Evolutionary conservation across 2,888 invertebrate species (phyloP).

Genomic region (Caenorhabditis panamensis): DNA sequence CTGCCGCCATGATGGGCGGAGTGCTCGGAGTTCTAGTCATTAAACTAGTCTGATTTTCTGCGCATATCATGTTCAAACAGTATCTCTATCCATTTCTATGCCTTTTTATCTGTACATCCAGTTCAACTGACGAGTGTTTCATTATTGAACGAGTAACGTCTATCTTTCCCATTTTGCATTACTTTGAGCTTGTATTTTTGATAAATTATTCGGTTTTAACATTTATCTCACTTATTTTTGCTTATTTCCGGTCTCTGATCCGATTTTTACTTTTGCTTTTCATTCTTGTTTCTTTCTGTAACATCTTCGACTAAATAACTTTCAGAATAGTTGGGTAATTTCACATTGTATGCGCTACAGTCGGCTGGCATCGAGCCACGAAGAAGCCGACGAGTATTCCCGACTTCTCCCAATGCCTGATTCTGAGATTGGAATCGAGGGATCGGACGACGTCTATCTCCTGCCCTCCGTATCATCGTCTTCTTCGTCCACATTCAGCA

Average conservation of each 20-base stretch:
- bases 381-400: slow-evolving; percentile 71
- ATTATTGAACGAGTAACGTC: slow-evolving; percentile 24
- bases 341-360: slow-evolving; percentile 75
- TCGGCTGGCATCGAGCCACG: slow-evolving; percentile 72
- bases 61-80: not conserved
- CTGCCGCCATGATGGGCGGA: slow-evolving; percentile 62
- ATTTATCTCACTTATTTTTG: not conserved
- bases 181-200: slow-evolving; percentile 10
- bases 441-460: slow-evolving; percentile 79
- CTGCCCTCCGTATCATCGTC: slow-evolving; percentile 75
- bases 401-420: slow-evolving; percentile 70
- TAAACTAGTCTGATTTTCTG: slow-evolving; percentile 44
- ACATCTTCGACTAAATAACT: not conserved
- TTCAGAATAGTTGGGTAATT: slow-evolving; percentile 44
- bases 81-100: slow-evolving; percentile 1
- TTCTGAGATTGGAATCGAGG: slow-evolving; percentile 72
- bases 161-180: not conserved
- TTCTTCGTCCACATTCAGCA: slow-evolving; percentile 70
- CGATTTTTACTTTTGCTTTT: not conserved
- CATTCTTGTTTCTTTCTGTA: not conserved
- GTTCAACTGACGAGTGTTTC: slow-evolving; percentile 41
- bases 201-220: slow-evolving; percentile 20
- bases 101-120: slow-evolving; percentile 27
- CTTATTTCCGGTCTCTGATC: slow-evolving; percentile 1
- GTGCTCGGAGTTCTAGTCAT: slow-evolving; percentile 59